Evolutionary conservation across 2,888 invertebrate species (phyloP).

Genomic region (Caenorhabditis drosophilae): DNA sequence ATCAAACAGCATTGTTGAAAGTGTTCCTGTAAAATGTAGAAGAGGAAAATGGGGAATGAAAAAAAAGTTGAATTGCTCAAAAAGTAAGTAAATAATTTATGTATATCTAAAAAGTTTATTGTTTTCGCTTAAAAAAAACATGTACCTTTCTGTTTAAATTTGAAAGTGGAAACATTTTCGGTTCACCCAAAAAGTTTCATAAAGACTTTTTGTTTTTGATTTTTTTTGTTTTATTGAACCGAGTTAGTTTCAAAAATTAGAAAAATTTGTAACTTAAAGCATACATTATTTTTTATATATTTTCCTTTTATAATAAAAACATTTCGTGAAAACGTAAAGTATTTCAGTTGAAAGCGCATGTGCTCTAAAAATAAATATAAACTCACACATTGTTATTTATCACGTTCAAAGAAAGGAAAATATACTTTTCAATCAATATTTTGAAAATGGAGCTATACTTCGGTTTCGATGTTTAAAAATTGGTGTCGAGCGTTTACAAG

Average conservation of each 20-base stretch:
- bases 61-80: constrained; percentile 50
- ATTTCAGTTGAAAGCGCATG: constrained; percentile 49
- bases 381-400: constrained; percentile 51
- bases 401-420: constrained; percentile 54
- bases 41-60: constrained; percentile 59
- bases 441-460: constrained; percentile 54
- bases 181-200: no score
- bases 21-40: constrained; percentile 51
- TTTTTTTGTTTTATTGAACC: no score
- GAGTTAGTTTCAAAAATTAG: no score
- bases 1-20: constrained; percentile 21
- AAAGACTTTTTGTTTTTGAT: no score
- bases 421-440: constrained; percentile 64
- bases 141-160: no score
- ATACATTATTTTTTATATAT: no score
- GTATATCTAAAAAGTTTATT: neutral
- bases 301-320: no score
- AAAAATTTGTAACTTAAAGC: no score
- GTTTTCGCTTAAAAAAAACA: no score
- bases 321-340: neutral
- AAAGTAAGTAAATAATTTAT: constrained; percentile 16
- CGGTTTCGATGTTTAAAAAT: constrained; percentile 59
- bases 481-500: constrained; percentile 46
- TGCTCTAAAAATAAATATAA: constrained; percentile 48
- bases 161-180: no score